Evolutionary conservation across 2,113 vertebrate species (phyloP), one percentile per base, ranked within the genome.

Genomic region (Caranx melampygus): DNA sequence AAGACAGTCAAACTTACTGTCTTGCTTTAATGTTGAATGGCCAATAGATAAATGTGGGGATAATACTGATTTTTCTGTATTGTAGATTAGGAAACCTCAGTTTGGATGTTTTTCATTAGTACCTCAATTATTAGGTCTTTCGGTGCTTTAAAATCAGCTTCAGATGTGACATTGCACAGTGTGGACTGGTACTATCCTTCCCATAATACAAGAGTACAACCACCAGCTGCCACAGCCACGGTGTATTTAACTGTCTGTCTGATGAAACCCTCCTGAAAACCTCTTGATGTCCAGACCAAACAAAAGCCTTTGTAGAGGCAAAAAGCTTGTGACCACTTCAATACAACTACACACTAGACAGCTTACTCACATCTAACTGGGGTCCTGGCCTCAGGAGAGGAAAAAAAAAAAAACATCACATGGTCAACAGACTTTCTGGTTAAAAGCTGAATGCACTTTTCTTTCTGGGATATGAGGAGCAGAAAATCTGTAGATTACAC

Each of bases 261-360:
- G 72, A 75, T 75, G 44, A 81, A 66, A 72, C 72, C 51, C 65
- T 76, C 47, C 61, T 77, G 64, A 65, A 80, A 88, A 77, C 72
- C 74, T 73, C 71, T 79, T 59, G 44, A 78, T 71, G 59, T 77
- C 79, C 79, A 85, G 82, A 80, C 75, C 82, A 87, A 81, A 85
- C 82, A 82, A 79, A 82, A 63, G 75, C 49, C 59, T 81, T 74
- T 64, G 34, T 62, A 31, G 13, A 66, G 74, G 33, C 69, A 55
- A 67, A 65, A 55, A 34, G 60, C 66, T 60, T 33, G 52, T 55
- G 57, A 49, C 72, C 67, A 83, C 77, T 88, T 71, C 47, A 78
- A 13, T 10, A 69, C 67, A 73, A 61, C 2, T 71, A 52, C 57
- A 65, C 60, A 62, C 34, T 62, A 57, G 68, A 72, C 72, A 60